Evolutionary conservation across 37 sponge, comb jelly and placozoan species (phyloP).

Genomic region (Chondrilla cf. caribensis): DNA sequence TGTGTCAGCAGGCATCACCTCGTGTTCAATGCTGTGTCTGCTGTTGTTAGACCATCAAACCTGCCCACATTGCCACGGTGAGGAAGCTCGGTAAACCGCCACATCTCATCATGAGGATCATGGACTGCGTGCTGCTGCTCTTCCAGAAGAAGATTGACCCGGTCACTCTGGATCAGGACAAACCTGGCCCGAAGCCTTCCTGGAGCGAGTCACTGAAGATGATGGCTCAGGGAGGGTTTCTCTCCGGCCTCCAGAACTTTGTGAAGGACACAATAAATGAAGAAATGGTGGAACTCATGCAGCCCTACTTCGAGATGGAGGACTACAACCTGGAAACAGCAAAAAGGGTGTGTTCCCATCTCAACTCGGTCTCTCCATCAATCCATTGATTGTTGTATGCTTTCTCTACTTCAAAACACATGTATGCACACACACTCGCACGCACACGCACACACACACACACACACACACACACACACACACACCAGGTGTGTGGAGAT

Average conservation of each 20-base stretch:
- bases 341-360: conserved; percentile 50
- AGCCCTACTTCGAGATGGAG: conserved; percentile 95
- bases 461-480: no score
- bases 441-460: no score
- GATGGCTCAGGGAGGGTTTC: conserved; percentile 93
- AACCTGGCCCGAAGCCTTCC: conserved; percentile 83
- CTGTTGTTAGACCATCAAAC: conserved; percentile 79
- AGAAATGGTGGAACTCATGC: conserved; percentile 95
- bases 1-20: no score
- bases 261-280: conserved; percentile 97
- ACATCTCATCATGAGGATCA: conserved; percentile 99
- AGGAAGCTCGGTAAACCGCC: conserved; percentile 97
- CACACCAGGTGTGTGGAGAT: conserved; percentile 96
- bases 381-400: no score
- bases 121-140: conserved; percentile 97
- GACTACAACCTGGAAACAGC: conserved; percentile 94
- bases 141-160: conserved; percentile 69
- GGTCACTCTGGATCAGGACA: conserved; percentile 69
- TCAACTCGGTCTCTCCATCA: no score
- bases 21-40: no score
- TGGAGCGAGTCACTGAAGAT: conserved; percentile 97
- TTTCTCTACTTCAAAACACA: no score
- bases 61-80: conserved; percentile 95
- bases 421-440: no score
- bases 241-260: conserved; percentile 84